phyloP scores from a whole-genome alignment of 2,888 invertebrate species.

The Hoplodrina blanda region DNA sequence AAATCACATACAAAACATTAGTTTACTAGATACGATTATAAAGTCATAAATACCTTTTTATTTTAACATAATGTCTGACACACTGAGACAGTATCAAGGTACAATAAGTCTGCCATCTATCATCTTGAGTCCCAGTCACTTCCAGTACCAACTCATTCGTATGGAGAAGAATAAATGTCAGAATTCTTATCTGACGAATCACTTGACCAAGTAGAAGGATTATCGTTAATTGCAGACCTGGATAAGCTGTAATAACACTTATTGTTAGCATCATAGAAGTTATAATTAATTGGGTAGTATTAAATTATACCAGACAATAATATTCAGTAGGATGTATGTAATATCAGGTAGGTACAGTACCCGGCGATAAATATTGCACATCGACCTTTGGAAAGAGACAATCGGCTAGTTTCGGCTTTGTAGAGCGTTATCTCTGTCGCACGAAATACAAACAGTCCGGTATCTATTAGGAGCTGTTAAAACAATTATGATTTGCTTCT shows the following conservation, averaged over 20 bases:
- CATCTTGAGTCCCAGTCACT: constrained; percentile 62
- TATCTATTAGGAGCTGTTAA: too few relatives aligned
- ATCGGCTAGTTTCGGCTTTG: too few relatives aligned
- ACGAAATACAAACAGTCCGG: too few relatives aligned
- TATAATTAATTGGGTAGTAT: not conserved
- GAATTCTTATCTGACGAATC: constrained; percentile 80
- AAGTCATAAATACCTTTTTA: constrained; percentile 75
- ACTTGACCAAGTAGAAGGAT: constrained; percentile 80
- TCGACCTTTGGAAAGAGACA: too few relatives aligned
- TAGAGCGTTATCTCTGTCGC: too few relatives aligned
- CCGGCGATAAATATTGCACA: too few relatives aligned
- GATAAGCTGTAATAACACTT: constrained; percentile 72
- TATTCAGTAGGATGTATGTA: too few relatives aligned
- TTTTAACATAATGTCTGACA: constrained; percentile 77
- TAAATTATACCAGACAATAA: too few relatives aligned
- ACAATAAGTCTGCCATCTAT: constrained; percentile 75
- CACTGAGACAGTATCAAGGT: constrained; percentile 77
- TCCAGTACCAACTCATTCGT: constrained; percentile 77
- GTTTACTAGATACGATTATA: too few relatives aligned
- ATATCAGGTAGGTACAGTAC: too few relatives aligned
- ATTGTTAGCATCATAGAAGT: not conserved
- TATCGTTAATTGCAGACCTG: constrained; percentile 83
- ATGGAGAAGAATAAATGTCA: constrained; percentile 78
- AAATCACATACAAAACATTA: too few relatives aligned
- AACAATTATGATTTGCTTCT: too few relatives aligned